Conservation (phyloP, 1,140 invertebrate genomes). For the Orius insidiosus region DNA sequence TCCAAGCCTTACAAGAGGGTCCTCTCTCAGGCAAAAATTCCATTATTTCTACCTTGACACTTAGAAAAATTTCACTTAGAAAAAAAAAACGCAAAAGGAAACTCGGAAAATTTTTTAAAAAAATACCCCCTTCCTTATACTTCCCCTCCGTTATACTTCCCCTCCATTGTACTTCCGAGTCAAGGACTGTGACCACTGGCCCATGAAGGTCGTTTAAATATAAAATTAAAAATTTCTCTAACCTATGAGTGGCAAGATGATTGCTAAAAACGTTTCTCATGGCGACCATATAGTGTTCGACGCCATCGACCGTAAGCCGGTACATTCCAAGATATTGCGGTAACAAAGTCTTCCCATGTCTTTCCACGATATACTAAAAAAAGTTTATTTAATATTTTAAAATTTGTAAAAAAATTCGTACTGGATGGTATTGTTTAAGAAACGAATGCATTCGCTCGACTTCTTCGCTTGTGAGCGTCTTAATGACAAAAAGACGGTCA, state of each 20-base stretch:
- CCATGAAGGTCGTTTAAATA: too few species aligned
- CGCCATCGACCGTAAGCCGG: conserved; percentile 88
- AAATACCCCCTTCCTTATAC: too few species aligned
- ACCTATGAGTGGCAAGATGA: conserved; percentile 85
- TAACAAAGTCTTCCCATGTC: conserved; percentile 90
- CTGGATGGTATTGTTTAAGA: conserved; percentile 95
- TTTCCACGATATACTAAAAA: conserved; percentile 89
- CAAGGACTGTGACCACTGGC: too few species aligned
- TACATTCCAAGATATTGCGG: conserved; percentile 98
- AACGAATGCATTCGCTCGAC: conserved; percentile 98
- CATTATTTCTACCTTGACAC: too few species aligned
- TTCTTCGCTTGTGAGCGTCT: conserved; percentile 92
- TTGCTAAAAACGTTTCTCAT: conserved; percentile 97
- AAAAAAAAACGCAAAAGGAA: too few species aligned
- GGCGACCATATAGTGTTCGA: conserved; percentile 91
- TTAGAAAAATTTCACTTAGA: too few species aligned
- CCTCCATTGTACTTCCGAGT: too few species aligned
- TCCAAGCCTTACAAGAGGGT: too few species aligned
- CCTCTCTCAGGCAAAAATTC: too few species aligned
- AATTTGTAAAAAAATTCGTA: conserved; percentile 33
- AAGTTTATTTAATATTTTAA: background rate
- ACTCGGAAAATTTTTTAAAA: too few species aligned
- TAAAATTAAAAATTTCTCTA: conserved; percentile 4
- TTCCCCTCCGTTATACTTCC: too few species aligned
- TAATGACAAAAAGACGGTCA: conserved; percentile 91